A percentile compares a stretch with the other conserved stretches of the same genome.
Conservation (phyloP, 2,113 vertebrate genomes). For the Corythaixoides concolor region DNA sequence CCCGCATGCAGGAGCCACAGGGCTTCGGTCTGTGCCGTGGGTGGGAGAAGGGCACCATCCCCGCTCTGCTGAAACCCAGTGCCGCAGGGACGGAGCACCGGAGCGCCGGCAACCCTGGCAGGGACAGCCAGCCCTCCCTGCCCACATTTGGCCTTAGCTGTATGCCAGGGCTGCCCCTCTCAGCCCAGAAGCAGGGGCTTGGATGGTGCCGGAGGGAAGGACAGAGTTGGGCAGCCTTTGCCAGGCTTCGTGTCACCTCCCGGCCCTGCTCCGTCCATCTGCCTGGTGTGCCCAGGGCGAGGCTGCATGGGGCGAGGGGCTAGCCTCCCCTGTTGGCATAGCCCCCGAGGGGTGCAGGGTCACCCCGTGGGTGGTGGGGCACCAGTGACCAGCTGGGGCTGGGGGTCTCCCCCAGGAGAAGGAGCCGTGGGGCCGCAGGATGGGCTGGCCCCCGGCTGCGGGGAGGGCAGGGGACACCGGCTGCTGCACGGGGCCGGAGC, state of each 20-base stretch:
- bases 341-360: neutral
- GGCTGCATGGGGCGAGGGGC: rapidly evolving
- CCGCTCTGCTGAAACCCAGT: neutral
- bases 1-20: rapidly evolving
- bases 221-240: neutral
- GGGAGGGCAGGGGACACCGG: neutral
- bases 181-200: rapidly evolving
- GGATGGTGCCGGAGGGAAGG: neutral
- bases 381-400: neutral
- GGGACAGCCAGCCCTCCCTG: neutral
- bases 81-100: rapidly evolving
- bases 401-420: neutral
- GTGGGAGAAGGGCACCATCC: neutral
- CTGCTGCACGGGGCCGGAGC: neutral
- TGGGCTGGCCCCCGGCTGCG: neutral
- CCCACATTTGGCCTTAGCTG: neutral
- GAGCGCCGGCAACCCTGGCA: neutral
- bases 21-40: rapidly evolving
- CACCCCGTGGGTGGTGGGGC: neutral
- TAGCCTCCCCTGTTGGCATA: neutral
- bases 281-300: rapidly evolving
- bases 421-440: neutral
- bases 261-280: rapidly evolving
- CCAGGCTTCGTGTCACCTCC: neutral
- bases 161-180: neutral